Evolutionary conservation across 2,113 vertebrate species (phyloP), one percentile per base, ranked within the genome.

Genomic region (Gadus macrocephalus): DNA sequence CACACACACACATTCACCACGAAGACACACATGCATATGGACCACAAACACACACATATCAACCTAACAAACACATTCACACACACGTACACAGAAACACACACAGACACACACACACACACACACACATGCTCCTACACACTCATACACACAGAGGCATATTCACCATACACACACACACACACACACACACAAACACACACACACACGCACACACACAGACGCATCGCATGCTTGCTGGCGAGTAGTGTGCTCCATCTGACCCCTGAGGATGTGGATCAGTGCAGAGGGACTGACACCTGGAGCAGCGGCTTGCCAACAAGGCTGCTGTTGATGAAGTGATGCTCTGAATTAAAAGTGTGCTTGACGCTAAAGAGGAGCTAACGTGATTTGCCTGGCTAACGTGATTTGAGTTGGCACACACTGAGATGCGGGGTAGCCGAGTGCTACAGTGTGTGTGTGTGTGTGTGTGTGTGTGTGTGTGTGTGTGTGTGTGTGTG

Each of bases 301-400:
- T 74, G 70, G 73, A 80, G 78, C 70, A 74, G 80, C 15, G 55
- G 81, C 79, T 80, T 83, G 71, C 84, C 81, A 70, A 83, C 82
- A 79, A 53, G 76, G 72, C 78, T 67, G 65, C 56, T 77, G 76
- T 74, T 70, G 78, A 82, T 84, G 82, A 87, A 86, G 84, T 79
- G 81, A 81, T 73, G 80, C 82, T 83, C 80, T 82, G 86, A 90
- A 90, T 90, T 87, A 89, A 87, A 88, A 88, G 81, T 77, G 73
- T n/a, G 74, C 81, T 86, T 75, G 84, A 83, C 77, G 77, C 84
- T 86, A 80, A 82, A 84, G 79, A 84, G 79, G 69, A 73, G 74
- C 78, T 84, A 90, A 90, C 81, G 83, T 81, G 77, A 91, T 91
- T 90, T 85, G 75, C 80, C 68, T 79, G 74, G 70, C 75, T 89